phyloP scores from a whole-genome alignment of 2,113 vertebrate species.

The Panthera uncia region DNA sequence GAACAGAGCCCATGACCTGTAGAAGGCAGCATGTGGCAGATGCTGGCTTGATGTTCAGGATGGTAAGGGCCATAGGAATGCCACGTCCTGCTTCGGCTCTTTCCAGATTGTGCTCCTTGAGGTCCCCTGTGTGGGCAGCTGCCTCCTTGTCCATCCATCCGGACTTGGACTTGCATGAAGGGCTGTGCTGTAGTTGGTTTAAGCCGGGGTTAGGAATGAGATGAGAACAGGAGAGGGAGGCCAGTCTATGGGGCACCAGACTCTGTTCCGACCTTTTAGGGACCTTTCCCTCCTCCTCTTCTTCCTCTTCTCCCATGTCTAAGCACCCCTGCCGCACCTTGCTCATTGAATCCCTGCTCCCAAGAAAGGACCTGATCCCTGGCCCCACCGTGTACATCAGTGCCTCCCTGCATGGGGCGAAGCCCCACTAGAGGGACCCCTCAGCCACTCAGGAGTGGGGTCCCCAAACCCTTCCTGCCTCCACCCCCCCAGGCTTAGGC shows the following conservation, averaged over 20 bases:
- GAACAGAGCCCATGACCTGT: neutral
- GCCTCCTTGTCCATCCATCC: neutral
- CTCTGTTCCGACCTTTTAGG: neutral
- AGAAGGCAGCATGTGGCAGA: neutral
- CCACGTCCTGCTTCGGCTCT: neutral
- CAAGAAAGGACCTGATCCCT: neutral
- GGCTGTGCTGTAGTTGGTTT: neutral
- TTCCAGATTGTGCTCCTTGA: neutral
- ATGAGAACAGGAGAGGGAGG: neutral
- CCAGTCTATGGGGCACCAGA: no score
- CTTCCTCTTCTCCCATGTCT: neutral
- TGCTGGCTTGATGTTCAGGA: neutral
- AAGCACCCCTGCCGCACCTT: neutral
- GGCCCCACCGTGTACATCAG: neutral
- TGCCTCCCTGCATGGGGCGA: neutral
- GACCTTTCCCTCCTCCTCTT: neutral
- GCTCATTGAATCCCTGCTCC: neutral
- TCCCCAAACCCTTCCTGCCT: neutral
- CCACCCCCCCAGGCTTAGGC: no score
- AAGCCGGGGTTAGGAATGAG: neutral
- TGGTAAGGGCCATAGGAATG: no score
- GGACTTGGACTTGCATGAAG: rapidly evolving
- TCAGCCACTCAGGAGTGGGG: neutral
- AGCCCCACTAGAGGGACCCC: neutral
- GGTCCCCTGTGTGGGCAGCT: neutral